phyloP scores from a whole-genome alignment of 2,797 vertebrate species.

The Oreochromis grahami region DNA sequence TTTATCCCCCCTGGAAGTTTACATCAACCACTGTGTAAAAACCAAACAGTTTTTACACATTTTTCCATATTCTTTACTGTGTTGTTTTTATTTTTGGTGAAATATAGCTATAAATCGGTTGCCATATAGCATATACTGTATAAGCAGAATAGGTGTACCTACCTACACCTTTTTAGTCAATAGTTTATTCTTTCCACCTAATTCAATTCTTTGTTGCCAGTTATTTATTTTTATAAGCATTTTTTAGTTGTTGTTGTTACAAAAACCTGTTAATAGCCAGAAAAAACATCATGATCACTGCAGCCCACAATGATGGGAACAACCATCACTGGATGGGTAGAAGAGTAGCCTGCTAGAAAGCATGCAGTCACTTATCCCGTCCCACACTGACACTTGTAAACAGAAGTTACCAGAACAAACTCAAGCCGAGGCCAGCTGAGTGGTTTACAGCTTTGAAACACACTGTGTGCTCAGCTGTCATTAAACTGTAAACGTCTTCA shows the following conservation, averaged over 20 bases:
- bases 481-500: neutral
- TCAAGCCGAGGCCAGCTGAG: neutral
- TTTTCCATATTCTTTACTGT: neutral
- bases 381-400: neutral
- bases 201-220: neutral
- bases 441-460: neutral
- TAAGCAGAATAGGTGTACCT: neutral
- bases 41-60: neutral
- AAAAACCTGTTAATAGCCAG: neutral
- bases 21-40: neutral
- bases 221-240: neutral
- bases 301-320: neutral
- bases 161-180: neutral
- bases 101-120: fast-evolving
- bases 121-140: neutral
- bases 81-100: neutral
- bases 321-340: neutral
- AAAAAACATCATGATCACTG: neutral
- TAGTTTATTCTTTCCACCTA: neutral
- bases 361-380: neutral
- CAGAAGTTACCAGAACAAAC: neutral
- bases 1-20: neutral
- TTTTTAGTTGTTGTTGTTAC: neutral
- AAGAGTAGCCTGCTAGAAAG: neutral
- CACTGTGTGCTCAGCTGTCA: neutral